These are phyloP conservation scores for Aphelocoma californica DNA, from an alignment of 2,797 vertebrate genomes.

Conservation along the genomic window DNA sequence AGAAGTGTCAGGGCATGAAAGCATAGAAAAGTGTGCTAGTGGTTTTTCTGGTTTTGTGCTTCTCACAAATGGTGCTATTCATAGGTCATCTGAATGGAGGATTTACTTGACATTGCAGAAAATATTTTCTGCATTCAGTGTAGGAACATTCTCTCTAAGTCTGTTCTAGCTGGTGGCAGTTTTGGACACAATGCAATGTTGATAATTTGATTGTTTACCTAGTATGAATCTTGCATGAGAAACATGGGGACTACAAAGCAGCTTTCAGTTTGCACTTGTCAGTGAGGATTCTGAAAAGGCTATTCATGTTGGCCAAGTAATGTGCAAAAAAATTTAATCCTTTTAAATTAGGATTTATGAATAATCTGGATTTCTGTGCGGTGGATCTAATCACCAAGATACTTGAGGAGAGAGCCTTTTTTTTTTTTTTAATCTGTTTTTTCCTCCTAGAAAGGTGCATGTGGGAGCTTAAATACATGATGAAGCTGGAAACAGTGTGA, in stretches of 20 bases:
- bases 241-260: not conserved
- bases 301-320: not conserved
- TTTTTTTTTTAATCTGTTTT: not conserved
- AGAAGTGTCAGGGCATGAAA: constrained; percentile 22
- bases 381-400: not conserved
- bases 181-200: not conserved
- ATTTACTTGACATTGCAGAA: constrained; percentile 9
- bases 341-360: constrained; percentile 19
- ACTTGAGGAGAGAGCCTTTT: not conserved
- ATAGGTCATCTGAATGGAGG: not conserved
- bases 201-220: constrained; percentile 22
- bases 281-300: constrained; percentile 6
- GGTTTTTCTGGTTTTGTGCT: constrained; percentile 21
- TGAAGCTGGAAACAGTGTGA: not conserved
- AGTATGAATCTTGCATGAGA: constrained; percentile 4
- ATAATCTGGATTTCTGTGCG: not conserved
- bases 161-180: not conserved
- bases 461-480: not conserved
- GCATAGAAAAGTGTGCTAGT: not conserved
- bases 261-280: constrained; percentile 6
- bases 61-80: not conserved
- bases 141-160: not conserved
- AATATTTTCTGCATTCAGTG: not conserved
- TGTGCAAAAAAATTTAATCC: not conserved
- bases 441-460: not conserved